Base-by-base conservation (phyloP, 1,140 invertebrate genomes). In the Hestina assimilis region DNA sequence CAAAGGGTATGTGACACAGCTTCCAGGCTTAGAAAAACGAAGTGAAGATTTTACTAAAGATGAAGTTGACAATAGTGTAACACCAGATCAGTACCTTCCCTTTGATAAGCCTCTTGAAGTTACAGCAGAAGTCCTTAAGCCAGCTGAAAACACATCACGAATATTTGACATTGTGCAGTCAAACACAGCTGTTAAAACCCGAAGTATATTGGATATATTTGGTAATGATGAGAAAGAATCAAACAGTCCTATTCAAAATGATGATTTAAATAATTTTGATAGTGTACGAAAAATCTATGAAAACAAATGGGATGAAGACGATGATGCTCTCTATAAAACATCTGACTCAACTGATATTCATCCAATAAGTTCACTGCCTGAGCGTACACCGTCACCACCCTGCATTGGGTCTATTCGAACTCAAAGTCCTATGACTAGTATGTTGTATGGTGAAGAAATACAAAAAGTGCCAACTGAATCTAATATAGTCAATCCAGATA, bases 291-390 rank as follows among this genome's bases (percentile, higher is more conserved):
- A 77, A 77, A 63, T 40, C n/a, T 81, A 77, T 63, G 75, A 80
- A 58, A 66, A 59, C 45, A 59, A 74, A 21, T 89, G 86, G 86
- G 79, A 89, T 72, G 81, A 79, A 51, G 87, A 89, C 56, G 87
- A 90, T 64, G 89, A 90, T 57, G 87, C 75, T 55, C 73, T 90
- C 15, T 90, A 90, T 59, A 83, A 76, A 73, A 72, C 75, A 48
- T 53, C 74, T 40, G 77, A 78, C 63, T 52, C 68, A n/a, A 43
- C 63, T 45, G 64, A 69, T 15, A 40, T 53, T 29, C 15, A 33
- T 1, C 47, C 52, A 38, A 9, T 41, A 19, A 38, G 59, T 45
- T 20, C 31, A 35, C 24, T 23, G 9, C 12, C 17, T 53, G 45
- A 69, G 42, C 48, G 70, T 23, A 59, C 59, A 29, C 66, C 68